Percentiles rank a stretch among this genome's conserved stretches.
Conservation (phyloP, 2,113 vertebrate species). For the Dromiciops gliroides region DNA sequence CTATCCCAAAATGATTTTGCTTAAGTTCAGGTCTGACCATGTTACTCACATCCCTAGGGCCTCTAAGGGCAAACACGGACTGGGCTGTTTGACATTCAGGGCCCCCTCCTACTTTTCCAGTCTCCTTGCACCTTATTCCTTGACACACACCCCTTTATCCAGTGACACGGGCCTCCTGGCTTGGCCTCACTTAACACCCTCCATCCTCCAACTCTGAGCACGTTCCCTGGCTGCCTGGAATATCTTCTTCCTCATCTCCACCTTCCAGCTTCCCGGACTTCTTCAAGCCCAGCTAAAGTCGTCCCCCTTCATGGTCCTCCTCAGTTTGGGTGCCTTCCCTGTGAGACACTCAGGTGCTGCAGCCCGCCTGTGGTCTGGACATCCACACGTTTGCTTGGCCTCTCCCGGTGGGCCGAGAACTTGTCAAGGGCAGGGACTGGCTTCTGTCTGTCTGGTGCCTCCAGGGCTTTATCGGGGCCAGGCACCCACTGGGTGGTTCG, state of each 20-base stretch:
- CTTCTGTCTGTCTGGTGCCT: not conserved
- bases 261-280: not conserved
- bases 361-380: no score
- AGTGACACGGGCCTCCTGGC: not conserved
- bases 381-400: not conserved
- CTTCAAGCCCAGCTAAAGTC: no score
- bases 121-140: not conserved
- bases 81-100: not conserved
- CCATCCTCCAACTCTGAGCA: not conserved
- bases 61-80: not conserved
- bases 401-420: not conserved
- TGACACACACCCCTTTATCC: not conserved
- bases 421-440: no score
- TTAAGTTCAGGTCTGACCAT: not conserved
- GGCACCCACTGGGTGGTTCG: not conserved
- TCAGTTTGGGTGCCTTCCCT: not conserved
- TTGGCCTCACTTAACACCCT: not conserved
- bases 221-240: not conserved
- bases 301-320: no score
- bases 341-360: not conserved
- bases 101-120: not conserved
- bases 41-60: no score
- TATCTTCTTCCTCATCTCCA: not conserved
- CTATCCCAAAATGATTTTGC: not conserved
- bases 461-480: not conserved